Percentiles rank a stretch among this genome's conserved stretches.
Conservation (phyloP, 1,140 invertebrate species). For the Zaprionus tsacasi region DNA sequence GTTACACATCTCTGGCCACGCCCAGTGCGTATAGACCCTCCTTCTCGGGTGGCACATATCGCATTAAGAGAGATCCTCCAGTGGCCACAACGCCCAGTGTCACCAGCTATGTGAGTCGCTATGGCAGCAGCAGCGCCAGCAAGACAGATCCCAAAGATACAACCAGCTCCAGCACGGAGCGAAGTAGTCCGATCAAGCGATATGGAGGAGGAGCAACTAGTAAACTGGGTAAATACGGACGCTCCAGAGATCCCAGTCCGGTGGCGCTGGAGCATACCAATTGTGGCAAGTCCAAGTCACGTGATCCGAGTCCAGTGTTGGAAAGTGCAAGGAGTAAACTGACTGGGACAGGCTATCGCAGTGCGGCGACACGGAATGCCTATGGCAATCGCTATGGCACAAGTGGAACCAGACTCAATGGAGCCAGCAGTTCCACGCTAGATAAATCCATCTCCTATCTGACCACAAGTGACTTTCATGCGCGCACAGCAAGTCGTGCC, state of each 20-base stretch:
- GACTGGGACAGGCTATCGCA: slow-evolving; percentile 53
- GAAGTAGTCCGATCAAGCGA: slow-evolving; percentile 66
- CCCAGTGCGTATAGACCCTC: slow-evolving; percentile 79
- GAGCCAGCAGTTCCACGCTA: slow-evolving; percentile 22
- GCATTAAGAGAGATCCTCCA: slow-evolving; percentile 69
- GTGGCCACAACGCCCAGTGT: slow-evolving; percentile 22
- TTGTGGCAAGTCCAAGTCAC: slow-evolving; percentile 56
- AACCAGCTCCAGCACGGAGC: slow-evolving; percentile 41
- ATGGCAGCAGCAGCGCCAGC: slow-evolving; percentile 38
- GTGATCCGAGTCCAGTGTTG: slow-evolving; percentile 73
- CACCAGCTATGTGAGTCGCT: slow-evolving; percentile 71
- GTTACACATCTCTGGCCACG: slow-evolving; percentile 70
- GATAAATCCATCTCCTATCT: slow-evolving; percentile 75
- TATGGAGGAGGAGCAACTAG: slow-evolving; percentile 61
- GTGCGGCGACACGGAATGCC: slow-evolving; percentile 38
- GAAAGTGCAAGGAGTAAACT: slow-evolving; percentile 57
- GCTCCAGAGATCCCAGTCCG: slow-evolving; percentile 79
- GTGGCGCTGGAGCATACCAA: slow-evolving; percentile 78
- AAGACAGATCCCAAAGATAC: slow-evolving; percentile 60
- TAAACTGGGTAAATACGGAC: slow-evolving; percentile 71
- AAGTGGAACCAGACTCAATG: slow-evolving; percentile 29
- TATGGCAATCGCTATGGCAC: slow-evolving; percentile 63
- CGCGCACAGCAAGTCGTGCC: slow-evolving; percentile 71
- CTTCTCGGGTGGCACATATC: slow-evolving; percentile 82
- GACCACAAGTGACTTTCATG: slow-evolving; percentile 77